Percentiles rank a stretch among this genome's conserved stretches.
These are phyloP conservation scores for Thecocarcelia acutangulata DNA, from an alignment of 2,888 invertebrate species.

Conservation along the genomic window DNA sequence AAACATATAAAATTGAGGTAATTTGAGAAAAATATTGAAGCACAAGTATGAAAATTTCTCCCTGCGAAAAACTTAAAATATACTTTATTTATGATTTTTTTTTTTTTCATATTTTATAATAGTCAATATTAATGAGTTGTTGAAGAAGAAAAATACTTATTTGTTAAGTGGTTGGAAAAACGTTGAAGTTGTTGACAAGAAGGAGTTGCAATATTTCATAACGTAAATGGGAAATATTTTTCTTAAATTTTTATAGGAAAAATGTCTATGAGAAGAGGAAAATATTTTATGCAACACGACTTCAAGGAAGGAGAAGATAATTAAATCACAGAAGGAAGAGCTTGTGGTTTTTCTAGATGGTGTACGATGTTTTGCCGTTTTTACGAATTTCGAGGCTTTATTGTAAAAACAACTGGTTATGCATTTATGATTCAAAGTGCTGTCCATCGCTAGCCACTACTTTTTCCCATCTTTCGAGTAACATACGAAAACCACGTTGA, in stretches of 20 bases:
- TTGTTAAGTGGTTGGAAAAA: slow-evolving; percentile 59
- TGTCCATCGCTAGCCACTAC: no score
- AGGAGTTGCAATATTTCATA: background rate
- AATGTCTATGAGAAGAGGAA: no score
- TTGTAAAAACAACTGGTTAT: no score
- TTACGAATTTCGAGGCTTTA: no score
- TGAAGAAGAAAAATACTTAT: slow-evolving; percentile 48
- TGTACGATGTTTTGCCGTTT: no score
- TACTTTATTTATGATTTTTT: background rate
- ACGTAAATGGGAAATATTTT: background rate
- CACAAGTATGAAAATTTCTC: slow-evolving; percentile 23
- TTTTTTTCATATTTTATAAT: slow-evolving; percentile 23
- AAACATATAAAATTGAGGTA: slow-evolving; percentile 46
- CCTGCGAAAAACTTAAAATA: slow-evolving; percentile 27
- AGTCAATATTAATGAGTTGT: slow-evolving; percentile 65
- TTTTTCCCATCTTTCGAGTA: no score
- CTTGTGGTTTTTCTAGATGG: no score
- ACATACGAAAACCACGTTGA: no score
- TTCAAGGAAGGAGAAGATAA: no score
- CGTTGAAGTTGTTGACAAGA: background rate
- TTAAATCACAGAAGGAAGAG: no score
- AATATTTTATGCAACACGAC: no score
- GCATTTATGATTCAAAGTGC: no score
- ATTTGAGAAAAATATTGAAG: slow-evolving; percentile 49
- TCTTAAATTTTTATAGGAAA: background rate